Conservation (phyloP, 2,113 vertebrate genomes). For the Heliornis fulica region DNA sequence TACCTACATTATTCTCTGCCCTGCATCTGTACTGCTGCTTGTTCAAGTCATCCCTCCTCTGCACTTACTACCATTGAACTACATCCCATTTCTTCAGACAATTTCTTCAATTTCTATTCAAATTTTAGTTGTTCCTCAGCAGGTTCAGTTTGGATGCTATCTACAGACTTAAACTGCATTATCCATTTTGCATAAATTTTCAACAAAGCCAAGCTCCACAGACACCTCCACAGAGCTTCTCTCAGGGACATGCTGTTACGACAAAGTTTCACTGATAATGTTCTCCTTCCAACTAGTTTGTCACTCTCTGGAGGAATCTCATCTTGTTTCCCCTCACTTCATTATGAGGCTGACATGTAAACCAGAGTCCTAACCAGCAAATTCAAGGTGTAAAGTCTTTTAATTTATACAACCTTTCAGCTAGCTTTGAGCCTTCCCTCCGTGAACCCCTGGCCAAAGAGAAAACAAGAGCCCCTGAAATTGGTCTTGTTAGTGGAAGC, state of each 20-base stretch:
- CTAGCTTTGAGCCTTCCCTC: not conserved
- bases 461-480: not conserved
- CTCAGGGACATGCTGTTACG: not conserved
- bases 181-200: not conserved
- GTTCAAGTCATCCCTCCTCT: not conserved
- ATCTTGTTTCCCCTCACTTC: not conserved
- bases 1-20: not conserved
- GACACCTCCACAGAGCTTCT: not conserved
- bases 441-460: not conserved
- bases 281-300: not conserved
- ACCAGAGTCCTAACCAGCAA: not conserved
- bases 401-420: not conserved
- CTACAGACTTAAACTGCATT: not conserved
- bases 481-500: not conserved
- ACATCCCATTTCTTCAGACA: not conserved
- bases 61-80: not conserved
- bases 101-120: not conserved
- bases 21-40: not conserved
- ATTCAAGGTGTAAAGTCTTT: not conserved
- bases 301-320: not conserved
- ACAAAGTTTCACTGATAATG: rapidly evolving
- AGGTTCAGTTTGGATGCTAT: not conserved
- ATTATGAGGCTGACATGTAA: not conserved
- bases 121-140: not conserved
- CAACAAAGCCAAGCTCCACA: not conserved